Evolutionary conservation across 2,797 vertebrate genomes (phyloP).

Genomic region (Pitangus sulphuratus): DNA sequence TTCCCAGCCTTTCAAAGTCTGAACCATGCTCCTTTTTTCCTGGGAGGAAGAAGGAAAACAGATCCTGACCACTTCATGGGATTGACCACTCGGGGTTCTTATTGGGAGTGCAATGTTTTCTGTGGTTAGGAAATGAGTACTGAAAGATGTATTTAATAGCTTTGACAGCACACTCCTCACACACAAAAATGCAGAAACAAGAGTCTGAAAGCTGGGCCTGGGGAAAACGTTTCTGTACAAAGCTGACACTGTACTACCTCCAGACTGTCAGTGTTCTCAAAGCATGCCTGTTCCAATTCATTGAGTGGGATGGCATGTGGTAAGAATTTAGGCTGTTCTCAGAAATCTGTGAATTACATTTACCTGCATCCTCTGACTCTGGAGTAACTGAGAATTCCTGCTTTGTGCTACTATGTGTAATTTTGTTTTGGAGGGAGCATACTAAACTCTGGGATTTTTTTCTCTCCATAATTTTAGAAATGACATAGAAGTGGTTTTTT

Average conservation of each 20-base stretch:
- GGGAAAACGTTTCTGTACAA: neutral
- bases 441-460: neutral
- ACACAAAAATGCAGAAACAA: accelerated
- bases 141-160: neutral
- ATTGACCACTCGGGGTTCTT: neutral
- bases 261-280: neutral
- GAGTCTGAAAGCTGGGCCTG: neutral
- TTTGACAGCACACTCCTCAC: neutral
- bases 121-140: neutral
- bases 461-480: neutral
- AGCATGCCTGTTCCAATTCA: neutral
- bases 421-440: neutral
- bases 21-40: neutral
- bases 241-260: neutral
- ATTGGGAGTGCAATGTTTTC: neutral
- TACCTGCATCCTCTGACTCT: neutral
- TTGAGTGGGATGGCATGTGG: neutral
- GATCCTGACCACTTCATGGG: accelerated
- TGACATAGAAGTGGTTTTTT: neutral
- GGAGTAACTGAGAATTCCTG: neutral
- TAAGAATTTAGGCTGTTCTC: neutral
- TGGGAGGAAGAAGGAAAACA: neutral
- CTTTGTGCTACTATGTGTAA: neutral
- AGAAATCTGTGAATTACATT: neutral
- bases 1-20: neutral